Evolutionary conservation across 2,888 invertebrate genomes (phyloP), one percentile per base, ranked within the genome.

Genomic region (Acleris literana): DNA sequence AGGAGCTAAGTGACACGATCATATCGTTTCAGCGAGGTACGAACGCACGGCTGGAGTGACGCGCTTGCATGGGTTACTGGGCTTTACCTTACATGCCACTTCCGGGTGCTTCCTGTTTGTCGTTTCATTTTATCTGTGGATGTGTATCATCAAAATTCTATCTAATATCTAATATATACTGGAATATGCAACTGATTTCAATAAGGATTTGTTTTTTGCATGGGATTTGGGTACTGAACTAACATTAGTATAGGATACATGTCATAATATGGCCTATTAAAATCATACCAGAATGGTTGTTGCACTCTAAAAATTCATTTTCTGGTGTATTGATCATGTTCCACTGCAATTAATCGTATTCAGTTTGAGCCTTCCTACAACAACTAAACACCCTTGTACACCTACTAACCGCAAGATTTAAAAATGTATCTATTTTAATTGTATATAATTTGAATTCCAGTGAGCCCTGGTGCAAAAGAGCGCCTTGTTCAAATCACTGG

Each of bases 11-110:
- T 94, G 98, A 98, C 94, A 98, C 98, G 88, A 97, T 99, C 92
- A 98, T 99, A 94, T 98, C 98, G 91, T 99, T 99, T 95, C 98
- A 99, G 95, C 96, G 98, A 98, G 98, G 98, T 98, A 97, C 95
- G 95, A 89, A 84, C 76, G 86, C 89, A 86, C 86, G 83, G 82
- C 77, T 81, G 76, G 74, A 74, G 74, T 73, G 76, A 72, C 72
- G 71, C 80, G 82, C 83, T 86, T 85, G 91, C 89, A 92, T 90
- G 90, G 86, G 90, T 85, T 86, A 84, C 78, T 78, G 87, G 86
- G 78, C 76, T 80, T 81, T 82, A 74, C 72, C 72, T 60, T 20
- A 46, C 22, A 48, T 22, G 52, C 56, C 51, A 46, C 61, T 33
- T 56, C 29, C 49, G 22, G 17, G 39, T 46, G 66, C 25, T 71